A percentile compares a stretch with the other conserved stretches of the same genome.
These are phyloP conservation scores for Morus bassanus DNA, from an alignment of 2,797 vertebrate species.

Conservation along the genomic window DNA sequence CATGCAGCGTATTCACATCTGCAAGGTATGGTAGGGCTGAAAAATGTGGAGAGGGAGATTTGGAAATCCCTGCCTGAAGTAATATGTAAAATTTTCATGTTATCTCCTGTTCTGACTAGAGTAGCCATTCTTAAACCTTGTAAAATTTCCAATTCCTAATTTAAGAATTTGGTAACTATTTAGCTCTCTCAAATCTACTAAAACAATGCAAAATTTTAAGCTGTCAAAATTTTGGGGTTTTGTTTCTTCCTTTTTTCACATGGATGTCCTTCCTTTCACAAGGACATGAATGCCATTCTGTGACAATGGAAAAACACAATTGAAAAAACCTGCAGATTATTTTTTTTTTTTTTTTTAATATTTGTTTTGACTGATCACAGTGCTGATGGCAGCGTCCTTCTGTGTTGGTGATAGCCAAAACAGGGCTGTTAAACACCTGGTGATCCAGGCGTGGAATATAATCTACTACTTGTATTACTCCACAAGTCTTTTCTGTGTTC, in stretches of 20 bases:
- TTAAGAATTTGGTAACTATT: not conserved
- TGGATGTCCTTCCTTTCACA: accelerated
- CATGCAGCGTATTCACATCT: not conserved
- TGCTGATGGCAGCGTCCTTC: not conserved
- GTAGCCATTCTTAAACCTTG: not conserved
- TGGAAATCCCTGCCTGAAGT: slow-evolving; percentile 20
- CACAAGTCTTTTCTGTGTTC: not conserved
- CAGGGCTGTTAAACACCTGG: not conserved
- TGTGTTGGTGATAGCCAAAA: not conserved
- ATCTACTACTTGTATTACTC: slow-evolving; percentile 17
- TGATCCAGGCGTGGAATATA: not conserved
- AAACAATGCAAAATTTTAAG: not conserved
- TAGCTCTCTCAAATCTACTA: not conserved
- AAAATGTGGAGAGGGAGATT: slow-evolving; percentile 4
- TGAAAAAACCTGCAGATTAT: not conserved
- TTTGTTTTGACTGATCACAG: not conserved
- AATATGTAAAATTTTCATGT: not conserved
- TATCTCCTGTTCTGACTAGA: not conserved
- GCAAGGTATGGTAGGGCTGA: not conserved
- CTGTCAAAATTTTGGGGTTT: not conserved
- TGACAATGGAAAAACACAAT: not conserved
- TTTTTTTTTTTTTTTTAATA: not conserved
- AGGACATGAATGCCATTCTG: not conserved
- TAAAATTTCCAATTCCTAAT: not conserved
- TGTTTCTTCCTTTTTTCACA: not conserved